Evolutionary conservation across 2,888 invertebrate species (phyloP), one percentile per base, ranked within the genome.

Genomic region (Venusia cambrica): DNA sequence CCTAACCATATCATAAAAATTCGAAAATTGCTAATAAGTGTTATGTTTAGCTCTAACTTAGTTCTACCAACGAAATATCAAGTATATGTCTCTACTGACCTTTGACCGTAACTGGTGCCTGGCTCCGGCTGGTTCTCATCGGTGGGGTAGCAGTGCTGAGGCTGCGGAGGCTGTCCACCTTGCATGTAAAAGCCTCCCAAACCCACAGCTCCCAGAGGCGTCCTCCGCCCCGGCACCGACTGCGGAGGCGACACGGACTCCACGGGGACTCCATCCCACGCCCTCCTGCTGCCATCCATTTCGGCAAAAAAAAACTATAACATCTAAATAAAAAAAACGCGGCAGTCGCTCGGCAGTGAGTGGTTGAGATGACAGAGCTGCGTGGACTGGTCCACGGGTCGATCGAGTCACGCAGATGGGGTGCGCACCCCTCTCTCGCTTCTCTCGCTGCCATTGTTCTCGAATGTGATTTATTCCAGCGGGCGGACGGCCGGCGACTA

Each of bases 171-270:
- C 68, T 89, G 87, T 29, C 89, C 89, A 41, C 88, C 88, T 67
- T 94, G 94, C 73, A 94, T 94, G 78, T 95, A 95, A 77, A 95
- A 95, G n/a, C 95, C 95, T 10, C 95, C 94, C 12, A 96, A 87
- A 6, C 95, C 95, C 10, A 96, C 95, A 3, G 94, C 92, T 5
- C 95, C 94, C 32, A 96, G 77, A 11, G 95, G 95, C 15, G 95
- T 96, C 57, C 95, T 83, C 50, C 94, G 78, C 1, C 91, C 91
- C 15, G 90, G 90, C 42, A 91, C 91, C 56, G 90, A 90, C 59
- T 90, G 90, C 39, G 90, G 85, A 35, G 88, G 87, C 40, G 88
- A 87, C 50, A 80, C 85, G 12, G 85, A 78, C 58, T 87, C 85
- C 57, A 85, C 48, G 45, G 84, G 81, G 57, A 75, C 76, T 34